These are phyloP conservation scores for Pterocles orientalis DNA, from an alignment of 2,113 vertebrate genomes.

Conservation along the genomic window DNA sequence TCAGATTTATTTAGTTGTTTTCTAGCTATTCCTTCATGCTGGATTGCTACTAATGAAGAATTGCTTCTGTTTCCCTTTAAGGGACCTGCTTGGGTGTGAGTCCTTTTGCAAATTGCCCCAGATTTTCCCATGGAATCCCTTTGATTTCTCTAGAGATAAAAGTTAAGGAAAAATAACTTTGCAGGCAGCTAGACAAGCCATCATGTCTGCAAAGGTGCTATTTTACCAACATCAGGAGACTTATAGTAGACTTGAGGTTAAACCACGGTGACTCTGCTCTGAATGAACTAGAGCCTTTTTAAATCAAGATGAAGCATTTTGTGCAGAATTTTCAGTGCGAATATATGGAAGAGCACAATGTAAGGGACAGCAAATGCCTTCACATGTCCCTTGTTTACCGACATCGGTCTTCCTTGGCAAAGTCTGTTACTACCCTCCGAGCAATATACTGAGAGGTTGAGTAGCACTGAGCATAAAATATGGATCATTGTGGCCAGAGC, in stretches of 20 bases:
- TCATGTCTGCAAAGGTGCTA: not conserved
- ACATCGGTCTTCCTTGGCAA: not conserved
- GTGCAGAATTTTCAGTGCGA: not conserved
- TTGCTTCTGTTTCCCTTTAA: not conserved
- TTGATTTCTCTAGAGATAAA: not conserved
- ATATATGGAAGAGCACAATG: not conserved
- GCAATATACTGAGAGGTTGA: not conserved
- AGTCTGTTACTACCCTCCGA: not conserved
- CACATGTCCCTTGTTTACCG: fast-evolving
- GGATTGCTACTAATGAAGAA: not conserved
- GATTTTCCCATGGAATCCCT: not conserved
- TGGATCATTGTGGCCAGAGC: not conserved
- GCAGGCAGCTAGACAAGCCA: not conserved
- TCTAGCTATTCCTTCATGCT: not conserved
- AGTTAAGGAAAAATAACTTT: not conserved
- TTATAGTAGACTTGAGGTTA: not conserved
- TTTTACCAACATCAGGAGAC: not conserved
- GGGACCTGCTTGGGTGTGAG: fast-evolving
- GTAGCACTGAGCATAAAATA: not conserved
- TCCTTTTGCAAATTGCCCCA: not conserved
- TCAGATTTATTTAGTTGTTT: not conserved
- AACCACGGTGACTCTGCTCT: not conserved
- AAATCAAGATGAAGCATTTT: not conserved
- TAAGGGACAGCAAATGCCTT: not conserved
- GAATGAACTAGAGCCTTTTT: not conserved